phyloP scores from a whole-genome alignment of 30 jellyfish, hydroid and myxozoan genomes.

The Clytia hemisphaerica region DNA sequence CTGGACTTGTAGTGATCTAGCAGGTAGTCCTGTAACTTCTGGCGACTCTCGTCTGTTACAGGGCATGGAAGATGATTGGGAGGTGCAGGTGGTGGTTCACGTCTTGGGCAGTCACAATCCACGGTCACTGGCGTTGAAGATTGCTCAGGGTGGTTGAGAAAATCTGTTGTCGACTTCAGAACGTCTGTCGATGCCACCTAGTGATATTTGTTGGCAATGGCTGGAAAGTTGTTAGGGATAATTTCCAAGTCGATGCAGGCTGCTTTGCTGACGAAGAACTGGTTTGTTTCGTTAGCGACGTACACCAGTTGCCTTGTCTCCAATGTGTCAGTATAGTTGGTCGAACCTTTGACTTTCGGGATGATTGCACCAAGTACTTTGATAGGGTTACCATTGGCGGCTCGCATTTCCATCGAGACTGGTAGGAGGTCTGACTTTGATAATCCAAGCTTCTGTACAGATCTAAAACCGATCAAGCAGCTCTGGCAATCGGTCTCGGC shows the following conservation, averaged over 20 bases:
- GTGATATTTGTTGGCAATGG: background rate
- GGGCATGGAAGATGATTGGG: too few species aligned
- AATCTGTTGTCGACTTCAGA: too few species aligned
- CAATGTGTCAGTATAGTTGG: background rate
- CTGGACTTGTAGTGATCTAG: slow-evolving; percentile 8
- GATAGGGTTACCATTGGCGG: background rate
- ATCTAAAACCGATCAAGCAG: background rate
- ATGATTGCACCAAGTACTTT: background rate
- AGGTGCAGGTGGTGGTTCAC: too few species aligned
- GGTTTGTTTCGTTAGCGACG: background rate
- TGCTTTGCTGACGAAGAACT: background rate
- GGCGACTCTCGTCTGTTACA: background rate
- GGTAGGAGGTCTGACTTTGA: slow-evolving; percentile 4
- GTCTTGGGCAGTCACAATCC: too few species aligned
- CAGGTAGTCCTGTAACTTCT: background rate
- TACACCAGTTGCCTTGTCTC: background rate
- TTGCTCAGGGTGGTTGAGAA: too few species aligned
- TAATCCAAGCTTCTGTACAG: slow-evolving; percentile 8
- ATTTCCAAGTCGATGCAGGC: background rate
- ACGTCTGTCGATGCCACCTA: background rate
- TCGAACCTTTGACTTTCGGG: background rate
- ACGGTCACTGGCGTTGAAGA: too few species aligned
- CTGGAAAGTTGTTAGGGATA: background rate
- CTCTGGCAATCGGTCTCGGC: background rate
- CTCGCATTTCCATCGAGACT: background rate